Percentiles rank a stretch among this genome's conserved stretches.
phyloP scores from a whole-genome alignment of 2,797 vertebrate species.

The Tokudaia tokunoshimensis region DNA sequence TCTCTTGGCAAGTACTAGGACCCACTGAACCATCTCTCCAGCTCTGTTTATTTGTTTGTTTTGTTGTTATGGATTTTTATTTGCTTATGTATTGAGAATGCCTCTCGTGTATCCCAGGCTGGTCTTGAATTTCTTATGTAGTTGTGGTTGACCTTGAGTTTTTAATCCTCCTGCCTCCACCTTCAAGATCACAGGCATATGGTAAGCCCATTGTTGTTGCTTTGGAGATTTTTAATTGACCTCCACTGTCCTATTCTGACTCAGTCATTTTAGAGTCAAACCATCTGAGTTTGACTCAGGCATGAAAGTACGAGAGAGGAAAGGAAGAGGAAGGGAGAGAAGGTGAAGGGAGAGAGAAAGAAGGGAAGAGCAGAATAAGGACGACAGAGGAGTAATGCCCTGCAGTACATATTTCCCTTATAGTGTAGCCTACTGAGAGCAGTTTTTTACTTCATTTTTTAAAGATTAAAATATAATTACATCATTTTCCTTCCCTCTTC shows the following conservation, averaged over 20 bases:
- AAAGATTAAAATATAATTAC: not conserved
- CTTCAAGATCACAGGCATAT: not conserved
- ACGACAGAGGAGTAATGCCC: not conserved
- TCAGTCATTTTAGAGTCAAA: not conserved
- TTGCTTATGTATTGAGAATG: not conserved
- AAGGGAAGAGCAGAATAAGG: not conserved
- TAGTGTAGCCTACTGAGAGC: not conserved
- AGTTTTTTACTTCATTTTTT: too few relatives aligned
- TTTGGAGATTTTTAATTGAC: not conserved
- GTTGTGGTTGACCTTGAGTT: not conserved
- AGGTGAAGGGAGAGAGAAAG: not conserved
- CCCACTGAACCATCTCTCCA: not conserved
- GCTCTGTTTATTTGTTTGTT: too few relatives aligned
- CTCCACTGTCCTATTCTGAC: not conserved
- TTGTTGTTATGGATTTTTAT: too few relatives aligned
- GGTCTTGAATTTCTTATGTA: not conserved
- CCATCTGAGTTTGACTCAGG: not conserved
- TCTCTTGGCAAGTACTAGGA: not conserved
- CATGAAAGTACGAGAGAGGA: not conserved
- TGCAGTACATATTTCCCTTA: not conserved
- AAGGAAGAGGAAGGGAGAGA: not conserved
- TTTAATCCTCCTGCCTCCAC: not conserved
- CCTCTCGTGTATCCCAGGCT: not conserved
- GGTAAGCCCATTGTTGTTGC: too few relatives aligned
- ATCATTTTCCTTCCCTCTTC: not conserved